Percentiles rank a stretch among this genome's conserved stretches.
Conservation (phyloP, 2,888 invertebrate species). For the Slavum lentiscoides region DNA sequence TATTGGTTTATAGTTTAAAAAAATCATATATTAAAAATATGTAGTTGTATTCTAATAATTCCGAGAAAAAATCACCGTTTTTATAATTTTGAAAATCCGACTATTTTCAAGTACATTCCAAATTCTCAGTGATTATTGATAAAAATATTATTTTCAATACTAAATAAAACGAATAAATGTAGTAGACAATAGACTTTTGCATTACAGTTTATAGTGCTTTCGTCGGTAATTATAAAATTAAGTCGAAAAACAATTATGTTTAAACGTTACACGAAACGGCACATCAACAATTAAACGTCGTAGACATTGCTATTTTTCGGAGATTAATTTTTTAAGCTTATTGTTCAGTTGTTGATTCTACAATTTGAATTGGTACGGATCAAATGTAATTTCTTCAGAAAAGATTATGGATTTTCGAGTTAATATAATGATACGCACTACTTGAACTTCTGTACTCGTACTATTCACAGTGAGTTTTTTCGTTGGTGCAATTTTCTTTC, state of each 20-base stretch:
- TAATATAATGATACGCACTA: slow-evolving; percentile 11
- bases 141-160: too few relatives aligned
- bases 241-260: background rate
- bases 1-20: too few relatives aligned
- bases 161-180: too few relatives aligned
- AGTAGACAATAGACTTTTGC: background rate
- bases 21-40: too few relatives aligned
- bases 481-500: background rate
- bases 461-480: background rate
- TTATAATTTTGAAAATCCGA: too few relatives aligned
- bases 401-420: background rate
- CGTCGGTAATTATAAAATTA: slow-evolving; percentile 6
- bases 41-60: too few relatives aligned
- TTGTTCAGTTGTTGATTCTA: background rate
- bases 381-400: background rate
- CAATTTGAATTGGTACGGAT: background rate
- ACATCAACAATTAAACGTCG: background rate
- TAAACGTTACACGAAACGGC: background rate
- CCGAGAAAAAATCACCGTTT: too few relatives aligned
- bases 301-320: background rate
- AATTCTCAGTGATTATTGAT: too few relatives aligned
- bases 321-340: background rate
- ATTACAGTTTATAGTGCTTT: background rate
- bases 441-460: background rate
- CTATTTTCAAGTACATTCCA: too few relatives aligned